These are phyloP conservation scores for Bombus haemorrhoidalis DNA, from an alignment of 1,140 invertebrate species.

Conservation along the genomic window DNA sequence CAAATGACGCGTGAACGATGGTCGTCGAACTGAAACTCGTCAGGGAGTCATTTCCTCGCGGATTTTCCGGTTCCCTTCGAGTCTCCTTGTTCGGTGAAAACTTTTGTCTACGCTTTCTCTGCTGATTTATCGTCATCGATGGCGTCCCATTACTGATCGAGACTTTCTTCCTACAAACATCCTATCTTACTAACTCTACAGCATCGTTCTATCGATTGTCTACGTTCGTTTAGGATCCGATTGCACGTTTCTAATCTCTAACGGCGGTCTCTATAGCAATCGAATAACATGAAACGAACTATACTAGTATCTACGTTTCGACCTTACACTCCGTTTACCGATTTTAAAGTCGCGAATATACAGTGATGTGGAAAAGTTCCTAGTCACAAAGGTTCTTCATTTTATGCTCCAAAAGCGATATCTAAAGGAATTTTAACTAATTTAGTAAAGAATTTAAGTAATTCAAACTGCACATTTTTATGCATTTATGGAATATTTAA, in stretches of 20 bases:
- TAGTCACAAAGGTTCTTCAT: neutral
- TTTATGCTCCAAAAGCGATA: neutral
- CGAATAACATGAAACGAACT: neutral
- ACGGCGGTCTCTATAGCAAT: neutral
- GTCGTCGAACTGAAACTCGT: neutral
- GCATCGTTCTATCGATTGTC: neutral
- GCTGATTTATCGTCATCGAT: slow-evolving; percentile 40
- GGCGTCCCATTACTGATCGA: neutral
- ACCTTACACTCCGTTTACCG: neutral
- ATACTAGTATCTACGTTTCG: neutral
- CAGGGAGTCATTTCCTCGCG: neutral
- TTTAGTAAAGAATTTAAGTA: neutral
- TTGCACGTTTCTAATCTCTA: slow-evolving; percentile 29
- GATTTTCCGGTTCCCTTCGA: slow-evolving; percentile 10
- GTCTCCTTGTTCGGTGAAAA: slow-evolving; percentile 38
- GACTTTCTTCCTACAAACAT: slow-evolving; percentile 30
- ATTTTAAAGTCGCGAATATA: neutral
- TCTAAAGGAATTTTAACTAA: neutral
- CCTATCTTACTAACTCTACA: neutral
- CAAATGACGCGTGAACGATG: neutral
- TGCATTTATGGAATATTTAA: neutral
- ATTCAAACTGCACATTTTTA: neutral
- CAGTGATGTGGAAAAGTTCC: neutral
- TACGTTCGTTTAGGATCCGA: slow-evolving; percentile 8
- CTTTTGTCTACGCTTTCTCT: slow-evolving; percentile 32